phyloP scores from a whole-genome alignment of 2,113 vertebrate genomes.

The Lathamus discolor region DNA sequence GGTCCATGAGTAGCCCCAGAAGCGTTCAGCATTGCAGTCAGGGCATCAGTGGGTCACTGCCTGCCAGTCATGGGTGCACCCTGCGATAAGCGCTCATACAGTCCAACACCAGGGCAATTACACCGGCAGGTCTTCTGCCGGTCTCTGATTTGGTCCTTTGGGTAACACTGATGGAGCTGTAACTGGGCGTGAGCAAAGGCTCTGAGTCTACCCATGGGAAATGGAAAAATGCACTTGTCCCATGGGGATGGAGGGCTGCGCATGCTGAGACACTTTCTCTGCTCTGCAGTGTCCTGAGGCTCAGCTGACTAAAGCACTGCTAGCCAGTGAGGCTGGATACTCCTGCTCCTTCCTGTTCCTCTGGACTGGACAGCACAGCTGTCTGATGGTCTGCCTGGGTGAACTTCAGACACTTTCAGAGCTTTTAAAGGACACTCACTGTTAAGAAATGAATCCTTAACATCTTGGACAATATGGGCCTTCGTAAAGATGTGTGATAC shows the following conservation, averaged over 20 bases:
- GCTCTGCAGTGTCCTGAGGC: not conserved
- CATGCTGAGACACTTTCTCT: not conserved
- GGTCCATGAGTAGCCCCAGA: not conserved
- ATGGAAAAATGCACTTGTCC: not conserved
- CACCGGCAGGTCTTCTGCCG: accelerated
- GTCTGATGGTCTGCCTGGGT: not conserved
- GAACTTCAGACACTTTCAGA: not conserved
- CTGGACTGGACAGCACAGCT: accelerated
- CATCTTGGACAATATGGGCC: not conserved
- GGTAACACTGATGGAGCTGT: not conserved
- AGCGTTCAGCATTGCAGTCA: not conserved
- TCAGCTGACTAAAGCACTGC: not conserved
- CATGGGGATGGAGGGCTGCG: not conserved
- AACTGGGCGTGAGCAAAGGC: not conserved
- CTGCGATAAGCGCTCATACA: accelerated
- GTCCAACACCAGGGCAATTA: not conserved
- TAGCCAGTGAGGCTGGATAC: not conserved
- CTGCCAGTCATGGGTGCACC: accelerated
- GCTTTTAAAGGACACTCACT: not conserved
- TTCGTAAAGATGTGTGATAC: not conserved
- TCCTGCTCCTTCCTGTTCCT: not conserved
- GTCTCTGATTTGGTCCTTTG: accelerated
- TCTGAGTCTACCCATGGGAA: not conserved
- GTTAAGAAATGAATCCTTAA: not conserved
- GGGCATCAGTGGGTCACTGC: not conserved